Percentiles rank a stretch among this genome's conserved stretches.
phyloP scores from a whole-genome alignment of 2,113 vertebrate species.

The Spea multiplicata region DNA sequence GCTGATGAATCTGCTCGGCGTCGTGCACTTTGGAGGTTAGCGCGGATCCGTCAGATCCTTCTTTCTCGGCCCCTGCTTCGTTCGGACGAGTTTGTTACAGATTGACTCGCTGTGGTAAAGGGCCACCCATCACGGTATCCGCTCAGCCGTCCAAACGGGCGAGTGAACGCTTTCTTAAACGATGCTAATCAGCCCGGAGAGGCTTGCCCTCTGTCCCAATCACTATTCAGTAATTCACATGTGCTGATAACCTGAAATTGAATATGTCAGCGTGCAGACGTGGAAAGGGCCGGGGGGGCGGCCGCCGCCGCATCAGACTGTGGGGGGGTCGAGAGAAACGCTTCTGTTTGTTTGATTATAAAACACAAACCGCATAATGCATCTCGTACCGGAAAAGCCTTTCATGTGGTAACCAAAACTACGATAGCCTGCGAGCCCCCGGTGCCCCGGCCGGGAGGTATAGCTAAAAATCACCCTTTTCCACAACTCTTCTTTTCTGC shows the following conservation, averaged over 20 bases:
- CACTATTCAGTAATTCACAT: conserved; percentile 89
- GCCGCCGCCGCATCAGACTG: background rate
- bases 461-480: too few species aligned
- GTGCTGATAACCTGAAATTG: conserved; percentile 93
- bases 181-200: conserved; percentile 96
- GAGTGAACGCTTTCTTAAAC: conserved; percentile 90
- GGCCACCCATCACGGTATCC: conserved; percentile 87
- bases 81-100: conserved; percentile 81
- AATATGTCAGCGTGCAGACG: conserved; percentile 85
- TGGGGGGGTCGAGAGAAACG: conserved; percentile 55
- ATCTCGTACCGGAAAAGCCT: background rate
- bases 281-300: conserved; percentile 56
- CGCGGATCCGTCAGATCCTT: conserved; percentile 68
- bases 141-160: conserved; percentile 75
- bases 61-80: conserved; percentile 73
- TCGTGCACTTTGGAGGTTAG: conserved; percentile 67
- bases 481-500: too few species aligned
- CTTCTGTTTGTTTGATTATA: conserved; percentile 60
- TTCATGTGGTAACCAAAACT: background rate
- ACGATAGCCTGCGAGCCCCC: too few species aligned
- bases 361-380: conserved; percentile 12
- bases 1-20: conserved; percentile 43
- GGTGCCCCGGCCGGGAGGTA: too few species aligned
- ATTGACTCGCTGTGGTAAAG: conserved; percentile 83
- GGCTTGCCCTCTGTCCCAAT: conserved; percentile 88